phyloP scores from a whole-genome alignment of 1,140 invertebrate species.

The Myzus persicae region DNA sequence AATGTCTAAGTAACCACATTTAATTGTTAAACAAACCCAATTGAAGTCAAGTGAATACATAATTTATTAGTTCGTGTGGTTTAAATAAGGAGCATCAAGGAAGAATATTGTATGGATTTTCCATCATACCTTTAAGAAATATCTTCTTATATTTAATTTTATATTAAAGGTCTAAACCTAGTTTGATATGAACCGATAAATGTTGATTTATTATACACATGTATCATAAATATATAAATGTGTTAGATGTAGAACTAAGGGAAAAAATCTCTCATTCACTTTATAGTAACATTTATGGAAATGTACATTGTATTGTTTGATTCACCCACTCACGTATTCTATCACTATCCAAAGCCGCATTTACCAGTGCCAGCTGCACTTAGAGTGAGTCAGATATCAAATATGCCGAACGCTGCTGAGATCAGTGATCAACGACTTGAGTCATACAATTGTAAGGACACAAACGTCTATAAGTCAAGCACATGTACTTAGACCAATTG shows the following conservation, averaged over 20 bases:
- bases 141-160: neutral
- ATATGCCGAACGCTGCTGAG: neutral
- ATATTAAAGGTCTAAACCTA: neutral
- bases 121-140: neutral
- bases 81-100: neutral
- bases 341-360: neutral
- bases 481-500: neutral
- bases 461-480: constrained; percentile 19
- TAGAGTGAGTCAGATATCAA: constrained; percentile 25
- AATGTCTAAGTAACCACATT: neutral
- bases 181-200: neutral
- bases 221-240: constrained; percentile 6
- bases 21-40: neutral
- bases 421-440: constrained; percentile 31
- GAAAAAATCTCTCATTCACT: neutral
- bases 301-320: constrained; percentile 30
- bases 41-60: neutral
- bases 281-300: constrained; percentile 34
- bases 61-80: neutral
- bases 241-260: neutral
- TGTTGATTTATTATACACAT: constrained; percentile 1
- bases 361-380: constrained; percentile 14
- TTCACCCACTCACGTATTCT: constrained; percentile 38
- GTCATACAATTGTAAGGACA: constrained; percentile 18
- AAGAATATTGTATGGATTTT: neutral